A percentile compares a stretch with the other conserved stretches of the same genome.
Conservation (phyloP, 2,888 invertebrate genomes). For the Meandrusa payeni region DNA sequence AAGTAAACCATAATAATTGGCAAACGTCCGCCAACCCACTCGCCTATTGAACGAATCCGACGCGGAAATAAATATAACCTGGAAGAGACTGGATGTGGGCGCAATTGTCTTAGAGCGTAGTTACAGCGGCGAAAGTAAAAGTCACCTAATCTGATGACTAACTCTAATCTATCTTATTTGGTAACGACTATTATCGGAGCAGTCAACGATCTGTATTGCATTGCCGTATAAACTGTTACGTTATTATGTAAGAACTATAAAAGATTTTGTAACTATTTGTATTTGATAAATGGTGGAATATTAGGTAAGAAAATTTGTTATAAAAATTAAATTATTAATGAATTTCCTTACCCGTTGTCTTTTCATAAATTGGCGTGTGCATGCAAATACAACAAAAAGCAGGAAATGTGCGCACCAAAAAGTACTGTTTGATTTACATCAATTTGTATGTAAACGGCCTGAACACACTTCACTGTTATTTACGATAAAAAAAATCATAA, state of each 20-base stretch:
- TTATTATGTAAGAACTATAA: slow-evolving; percentile 4
- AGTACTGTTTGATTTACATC: slow-evolving; percentile 2
- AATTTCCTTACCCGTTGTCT: slow-evolving; percentile 1
- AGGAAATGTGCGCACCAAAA: slow-evolving; percentile 1
- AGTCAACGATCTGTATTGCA: slow-evolving; percentile 8
- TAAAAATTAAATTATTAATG: neutral
- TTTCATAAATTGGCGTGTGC: slow-evolving; percentile 1
- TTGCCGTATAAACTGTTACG: slow-evolving; percentile 5
- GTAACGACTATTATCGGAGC: slow-evolving; percentile 11
- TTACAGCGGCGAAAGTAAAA: slow-evolving; percentile 29
- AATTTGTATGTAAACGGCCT: neutral
- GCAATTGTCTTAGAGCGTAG: slow-evolving; percentile 42
- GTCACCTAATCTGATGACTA: slow-evolving; percentile 26
- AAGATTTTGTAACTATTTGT: slow-evolving; percentile 9
- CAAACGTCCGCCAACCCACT: slow-evolving; percentile 59
- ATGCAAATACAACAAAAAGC: slow-evolving; percentile 4
- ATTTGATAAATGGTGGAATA: slow-evolving; percentile 6
- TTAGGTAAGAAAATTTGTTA: slow-evolving; percentile 1
- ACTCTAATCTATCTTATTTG: slow-evolving; percentile 23
- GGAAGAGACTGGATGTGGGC: slow-evolving; percentile 54
- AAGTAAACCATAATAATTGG: slow-evolving; percentile 69
- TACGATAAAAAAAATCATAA: too few species aligned
- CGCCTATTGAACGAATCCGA: slow-evolving; percentile 48
- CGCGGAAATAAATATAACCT: slow-evolving; percentile 49
- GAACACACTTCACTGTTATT: too few species aligned